These are phyloP conservation scores for Gymnothorax javanicus DNA, from an alignment of 2,797 vertebrate genomes.

Conservation along the genomic window DNA sequence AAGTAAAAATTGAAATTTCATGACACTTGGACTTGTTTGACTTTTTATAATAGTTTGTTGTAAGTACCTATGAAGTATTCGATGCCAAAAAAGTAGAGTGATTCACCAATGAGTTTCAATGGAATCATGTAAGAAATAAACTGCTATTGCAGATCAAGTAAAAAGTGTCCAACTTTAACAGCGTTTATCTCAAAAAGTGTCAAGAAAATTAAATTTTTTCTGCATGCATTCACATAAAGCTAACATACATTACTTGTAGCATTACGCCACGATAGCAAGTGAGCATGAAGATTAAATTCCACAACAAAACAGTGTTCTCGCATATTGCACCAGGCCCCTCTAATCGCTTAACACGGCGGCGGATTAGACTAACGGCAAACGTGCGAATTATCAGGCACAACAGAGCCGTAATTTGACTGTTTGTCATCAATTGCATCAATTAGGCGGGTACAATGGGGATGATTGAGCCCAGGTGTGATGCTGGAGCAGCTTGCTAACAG, in stretches of 20 bases:
- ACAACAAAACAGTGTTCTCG: neutral
- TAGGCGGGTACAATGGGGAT: constrained; percentile 15
- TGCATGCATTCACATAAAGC: neutral
- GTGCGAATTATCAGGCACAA: constrained; percentile 15
- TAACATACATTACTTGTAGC: neutral
- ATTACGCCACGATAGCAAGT: neutral
- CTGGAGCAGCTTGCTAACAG: neutral
- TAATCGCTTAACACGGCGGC: constrained; percentile 3
- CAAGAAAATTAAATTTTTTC: too few species aligned
- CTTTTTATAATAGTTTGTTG: too few species aligned
- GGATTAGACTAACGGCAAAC: constrained; percentile 12
- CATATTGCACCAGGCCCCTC: neutral
- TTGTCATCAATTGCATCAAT: constrained; percentile 22
- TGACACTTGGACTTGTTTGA: too few species aligned
- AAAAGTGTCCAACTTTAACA: too few species aligned
- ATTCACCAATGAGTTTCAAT: too few species aligned
- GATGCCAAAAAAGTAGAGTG: too few species aligned
- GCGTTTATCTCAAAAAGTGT: too few species aligned
- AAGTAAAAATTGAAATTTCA: too few species aligned
- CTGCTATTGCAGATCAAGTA: too few species aligned
- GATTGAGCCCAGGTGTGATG: constrained; percentile 23
- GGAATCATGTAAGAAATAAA: too few species aligned
- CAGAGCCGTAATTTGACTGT: constrained; percentile 22
- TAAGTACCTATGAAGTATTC: too few species aligned
- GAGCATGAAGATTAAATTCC: neutral